Evolutionary conservation across 2,888 invertebrate species (phyloP).

Genomic region (Iphiclides podalirius): DNA sequence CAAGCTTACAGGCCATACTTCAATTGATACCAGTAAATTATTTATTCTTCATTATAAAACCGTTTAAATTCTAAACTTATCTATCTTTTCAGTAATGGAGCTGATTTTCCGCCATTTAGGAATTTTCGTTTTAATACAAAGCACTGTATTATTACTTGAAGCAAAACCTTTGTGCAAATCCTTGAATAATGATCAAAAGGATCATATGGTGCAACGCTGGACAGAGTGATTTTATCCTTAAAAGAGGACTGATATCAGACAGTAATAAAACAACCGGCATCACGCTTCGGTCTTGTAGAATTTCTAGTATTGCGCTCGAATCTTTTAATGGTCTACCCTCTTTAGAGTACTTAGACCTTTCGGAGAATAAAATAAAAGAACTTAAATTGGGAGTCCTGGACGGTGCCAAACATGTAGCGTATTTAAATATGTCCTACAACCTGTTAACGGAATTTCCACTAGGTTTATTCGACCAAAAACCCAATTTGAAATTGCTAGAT

Average conservation of each 20-base stretch:
- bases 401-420: slow-evolving; percentile 35
- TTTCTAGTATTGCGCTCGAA: slow-evolving; percentile 31
- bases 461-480: slow-evolving; percentile 49
- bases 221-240: slow-evolving; percentile 35
- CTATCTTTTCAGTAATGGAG: too few species aligned
- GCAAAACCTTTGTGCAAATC: slow-evolving; percentile 35
- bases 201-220: slow-evolving; percentile 34
- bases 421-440: slow-evolving; percentile 52
- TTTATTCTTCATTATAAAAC: too few species aligned
- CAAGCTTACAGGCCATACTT: too few species aligned
- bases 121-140: too few species aligned
- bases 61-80: too few species aligned
- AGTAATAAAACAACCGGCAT: slow-evolving; percentile 37
- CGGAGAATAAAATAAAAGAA: slow-evolving; percentile 35
- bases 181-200: slow-evolving; percentile 18
- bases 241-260: slow-evolving; percentile 42
- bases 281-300: slow-evolving; percentile 38
- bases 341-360: slow-evolving; percentile 33
- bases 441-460: slow-evolving; percentile 41
- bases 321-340: not conserved
- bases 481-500: slow-evolving; percentile 46
- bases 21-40: too few species aligned
- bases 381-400: slow-evolving; percentile 36
- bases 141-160: slow-evolving; percentile 24
- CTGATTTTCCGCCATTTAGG: too few species aligned